Conservation (phyloP, 2,888 invertebrate species). For the Stenolophus ochropezus region DNA sequence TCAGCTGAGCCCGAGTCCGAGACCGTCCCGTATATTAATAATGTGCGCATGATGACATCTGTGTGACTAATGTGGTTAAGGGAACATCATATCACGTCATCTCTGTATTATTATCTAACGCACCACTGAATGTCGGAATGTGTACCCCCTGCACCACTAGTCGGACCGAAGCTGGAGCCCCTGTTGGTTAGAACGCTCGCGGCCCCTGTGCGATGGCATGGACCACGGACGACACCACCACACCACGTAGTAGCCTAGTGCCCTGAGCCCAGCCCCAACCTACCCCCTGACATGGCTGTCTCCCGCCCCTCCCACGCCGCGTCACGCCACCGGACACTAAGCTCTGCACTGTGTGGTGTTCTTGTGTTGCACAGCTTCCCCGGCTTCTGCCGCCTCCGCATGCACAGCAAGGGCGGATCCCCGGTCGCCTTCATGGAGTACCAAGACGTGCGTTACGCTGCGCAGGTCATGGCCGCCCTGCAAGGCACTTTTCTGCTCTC, state of each 20-base stretch:
- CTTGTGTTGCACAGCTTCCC: conserved; percentile 90
- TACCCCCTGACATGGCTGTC: conserved; percentile 54
- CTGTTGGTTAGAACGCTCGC: conserved; percentile 22
- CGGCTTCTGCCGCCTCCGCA: conserved; percentile 98
- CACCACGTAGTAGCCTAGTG: conserved; percentile 57
- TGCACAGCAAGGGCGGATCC: conserved; percentile 91
- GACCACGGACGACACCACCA: conserved; percentile 48
- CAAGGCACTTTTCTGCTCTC: conserved; percentile 97
- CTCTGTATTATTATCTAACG: conserved; percentile 59
- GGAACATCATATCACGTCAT: conserved; percentile 57
- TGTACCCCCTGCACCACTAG: conserved; percentile 56
- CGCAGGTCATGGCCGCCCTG: conserved; percentile 93
- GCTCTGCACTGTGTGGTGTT: conserved; percentile 65
- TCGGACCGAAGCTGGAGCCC: conserved; percentile 5
- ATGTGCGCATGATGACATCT: conserved; percentile 55
- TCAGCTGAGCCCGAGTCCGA: neutral
- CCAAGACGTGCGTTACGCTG: conserved; percentile 93
- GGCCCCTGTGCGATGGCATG: conserved; percentile 32
- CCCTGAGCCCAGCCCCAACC: neutral
- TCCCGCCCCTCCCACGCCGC: conserved; percentile 56
- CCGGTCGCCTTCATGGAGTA: conserved; percentile 99
- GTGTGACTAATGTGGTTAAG: conserved; percentile 59
- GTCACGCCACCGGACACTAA: conserved; percentile 56
- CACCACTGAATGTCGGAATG: conserved; percentile 60
- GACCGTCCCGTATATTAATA: conserved; percentile 37